Evolutionary conservation across 2,113 vertebrate species (phyloP).

Genomic region (Lampris incognitus): DNA sequence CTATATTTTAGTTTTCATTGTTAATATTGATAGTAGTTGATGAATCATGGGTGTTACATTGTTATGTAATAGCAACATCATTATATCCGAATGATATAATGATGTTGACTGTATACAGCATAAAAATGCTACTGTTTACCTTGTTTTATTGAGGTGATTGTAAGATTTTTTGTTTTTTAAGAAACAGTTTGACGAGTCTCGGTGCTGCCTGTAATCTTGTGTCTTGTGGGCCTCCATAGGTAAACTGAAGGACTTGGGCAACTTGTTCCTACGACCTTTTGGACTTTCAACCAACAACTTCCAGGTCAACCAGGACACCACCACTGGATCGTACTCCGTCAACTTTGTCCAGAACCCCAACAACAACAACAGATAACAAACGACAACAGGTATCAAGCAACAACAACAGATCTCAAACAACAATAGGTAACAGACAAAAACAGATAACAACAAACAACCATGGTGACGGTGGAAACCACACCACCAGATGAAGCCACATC

Average conservation of each 20-base stretch:
- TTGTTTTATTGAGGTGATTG: too few relatives aligned
- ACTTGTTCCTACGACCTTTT: constrained; percentile 94
- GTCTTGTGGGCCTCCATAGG: constrained; percentile 76
- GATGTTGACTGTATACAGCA: too few relatives aligned
- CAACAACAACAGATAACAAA: constrained; percentile 86
- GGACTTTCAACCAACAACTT: constrained; percentile 97
- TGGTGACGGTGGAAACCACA: too few relatives aligned
- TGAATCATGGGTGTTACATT: too few relatives aligned
- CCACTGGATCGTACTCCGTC: constrained; percentile 93
- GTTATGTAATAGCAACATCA: too few relatives aligned
- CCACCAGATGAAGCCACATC: too few relatives aligned
- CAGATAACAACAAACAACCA: too few relatives aligned
- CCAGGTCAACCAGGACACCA: constrained; percentile 92
- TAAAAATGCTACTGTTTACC: too few relatives aligned
- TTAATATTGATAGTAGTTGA: too few relatives aligned
- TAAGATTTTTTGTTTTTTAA: neutral
- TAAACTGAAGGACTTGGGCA: constrained; percentile 97
- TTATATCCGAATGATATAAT: too few relatives aligned
- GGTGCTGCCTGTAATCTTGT: neutral
- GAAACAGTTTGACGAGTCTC: neutral
- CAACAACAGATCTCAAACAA: neutral
- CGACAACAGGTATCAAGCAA: constrained; percentile 47
- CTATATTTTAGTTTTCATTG: too few relatives aligned
- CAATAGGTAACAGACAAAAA: neutral
- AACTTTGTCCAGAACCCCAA: constrained; percentile 93